phyloP scores from a whole-genome alignment of 2,113 vertebrate species.

The Aphyosemion australe region DNA sequence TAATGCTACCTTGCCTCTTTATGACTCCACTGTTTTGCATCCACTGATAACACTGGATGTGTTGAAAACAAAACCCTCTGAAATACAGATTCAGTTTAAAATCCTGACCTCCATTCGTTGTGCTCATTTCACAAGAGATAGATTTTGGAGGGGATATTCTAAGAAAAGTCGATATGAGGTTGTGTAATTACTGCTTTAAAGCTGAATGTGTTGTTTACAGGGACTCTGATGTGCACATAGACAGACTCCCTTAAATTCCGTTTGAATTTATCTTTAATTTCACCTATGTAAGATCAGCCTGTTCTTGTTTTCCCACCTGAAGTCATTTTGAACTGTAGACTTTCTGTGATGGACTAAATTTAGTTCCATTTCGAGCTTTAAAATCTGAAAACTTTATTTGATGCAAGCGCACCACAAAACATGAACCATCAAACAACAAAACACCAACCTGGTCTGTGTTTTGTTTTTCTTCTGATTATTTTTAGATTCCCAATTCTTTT shows the following conservation, averaged over 20 bases:
- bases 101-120: not conserved
- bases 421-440: not conserved
- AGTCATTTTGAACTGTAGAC: not conserved
- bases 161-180: not conserved
- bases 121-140: not conserved
- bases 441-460: not conserved
- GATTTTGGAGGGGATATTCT: not conserved
- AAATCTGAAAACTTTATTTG: no score
- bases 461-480: constrained; percentile 1
- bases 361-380: no score
- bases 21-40: not conserved
- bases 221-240: not conserved
- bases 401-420: no score
- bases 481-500: not conserved
- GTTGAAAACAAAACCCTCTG: not conserved
- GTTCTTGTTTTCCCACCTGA: not conserved
- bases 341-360: no score
- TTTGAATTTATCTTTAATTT: not conserved
- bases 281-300: not conserved
- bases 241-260: not conserved
- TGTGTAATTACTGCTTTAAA: not conserved
- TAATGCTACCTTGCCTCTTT: not conserved
- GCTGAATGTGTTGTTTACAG: not conserved
- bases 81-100: not conserved
- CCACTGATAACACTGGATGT: not conserved